phyloP scores from a whole-genome alignment of 2,888 invertebrate genomes.

The Parasteatoda lunata region DNA sequence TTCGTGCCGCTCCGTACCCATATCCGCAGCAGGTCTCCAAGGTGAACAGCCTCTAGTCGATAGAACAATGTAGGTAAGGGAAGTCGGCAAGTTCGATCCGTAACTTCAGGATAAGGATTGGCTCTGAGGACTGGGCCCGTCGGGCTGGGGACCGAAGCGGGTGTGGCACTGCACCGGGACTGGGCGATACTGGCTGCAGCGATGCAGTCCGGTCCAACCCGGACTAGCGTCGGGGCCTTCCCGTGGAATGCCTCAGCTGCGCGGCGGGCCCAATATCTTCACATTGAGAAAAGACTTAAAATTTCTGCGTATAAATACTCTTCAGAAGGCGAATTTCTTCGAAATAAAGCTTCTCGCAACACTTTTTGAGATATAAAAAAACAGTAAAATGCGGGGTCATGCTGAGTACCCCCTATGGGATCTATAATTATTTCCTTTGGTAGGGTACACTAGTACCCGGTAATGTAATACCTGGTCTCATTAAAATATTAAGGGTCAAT shows the following conservation, averaged over 20 bases:
- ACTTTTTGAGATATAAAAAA: too few species aligned
- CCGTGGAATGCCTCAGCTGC: conserved; percentile 73
- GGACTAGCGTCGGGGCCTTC: conserved; percentile 71
- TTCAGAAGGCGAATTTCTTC: too few species aligned
- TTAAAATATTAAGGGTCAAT: too few species aligned
- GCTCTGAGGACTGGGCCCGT: conserved; percentile 82
- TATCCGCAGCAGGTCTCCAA: conserved; percentile 86
- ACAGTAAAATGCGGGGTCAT: too few species aligned
- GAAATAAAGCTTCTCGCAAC: too few species aligned
- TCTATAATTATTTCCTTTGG: too few species aligned
- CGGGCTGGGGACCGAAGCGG: conserved; percentile 78
- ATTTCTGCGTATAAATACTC: too few species aligned
- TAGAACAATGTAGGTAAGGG: conserved; percentile 82
- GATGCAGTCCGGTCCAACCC: conserved; percentile 44
- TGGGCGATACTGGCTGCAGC: conserved; percentile 70
- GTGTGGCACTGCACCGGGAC: conserved; percentile 72
- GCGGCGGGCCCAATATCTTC: too few species aligned
- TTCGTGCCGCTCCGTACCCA: conserved; percentile 73
- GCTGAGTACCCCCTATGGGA: too few species aligned
- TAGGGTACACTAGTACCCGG: too few species aligned
- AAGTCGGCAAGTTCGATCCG: conserved; percentile 81
- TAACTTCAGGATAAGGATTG: conserved; percentile 82
- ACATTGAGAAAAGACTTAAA: too few species aligned
- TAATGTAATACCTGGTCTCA: too few species aligned
- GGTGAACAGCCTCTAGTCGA: conserved; percentile 82